phyloP scores from a whole-genome alignment of 2,797 vertebrate genomes.

The Anas bahamensis region DNA sequence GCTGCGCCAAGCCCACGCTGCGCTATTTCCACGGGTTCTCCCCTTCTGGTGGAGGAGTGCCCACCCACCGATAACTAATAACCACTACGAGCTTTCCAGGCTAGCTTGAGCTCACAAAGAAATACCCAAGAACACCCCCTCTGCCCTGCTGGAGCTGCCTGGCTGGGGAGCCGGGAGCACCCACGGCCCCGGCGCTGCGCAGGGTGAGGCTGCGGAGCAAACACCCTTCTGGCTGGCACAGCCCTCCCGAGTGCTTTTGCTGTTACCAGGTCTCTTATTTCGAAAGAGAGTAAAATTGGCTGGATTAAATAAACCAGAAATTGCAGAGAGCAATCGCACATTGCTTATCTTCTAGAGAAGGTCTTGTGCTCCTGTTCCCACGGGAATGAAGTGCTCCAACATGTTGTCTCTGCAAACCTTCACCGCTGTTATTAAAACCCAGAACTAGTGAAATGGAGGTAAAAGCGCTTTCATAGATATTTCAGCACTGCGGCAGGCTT shows the following conservation, averaged over 20 bases:
- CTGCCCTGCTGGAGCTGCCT: background rate
- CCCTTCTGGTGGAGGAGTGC: background rate
- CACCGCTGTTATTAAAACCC: background rate
- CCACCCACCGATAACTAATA: constrained; percentile 4
- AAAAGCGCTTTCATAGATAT: background rate
- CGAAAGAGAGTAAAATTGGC: background rate
- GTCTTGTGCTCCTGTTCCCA: background rate
- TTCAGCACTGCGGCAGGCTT: background rate
- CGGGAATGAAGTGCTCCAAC: background rate
- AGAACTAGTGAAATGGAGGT: background rate
- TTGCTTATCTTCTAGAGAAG: background rate
- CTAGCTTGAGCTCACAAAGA: constrained; percentile 15
- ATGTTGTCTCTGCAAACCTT: background rate
- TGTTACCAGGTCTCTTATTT: background rate
- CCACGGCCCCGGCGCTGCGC: too few relatives aligned
- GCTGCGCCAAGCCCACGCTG: background rate
- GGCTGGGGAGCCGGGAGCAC: background rate
- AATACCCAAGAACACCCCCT: background rate
- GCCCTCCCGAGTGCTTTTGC: background rate
- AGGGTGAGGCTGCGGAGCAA: background rate
- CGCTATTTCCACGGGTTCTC: background rate
- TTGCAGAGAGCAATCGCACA: accelerated
- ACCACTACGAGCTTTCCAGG: constrained; percentile 1
- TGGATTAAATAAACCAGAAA: background rate
- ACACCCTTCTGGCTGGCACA: too few relatives aligned